Percentiles rank a stretch among this genome's conserved stretches.
Evolutionary conservation across 2,888 invertebrate species (phyloP).

Genomic region (Crepidodera aurea): DNA sequence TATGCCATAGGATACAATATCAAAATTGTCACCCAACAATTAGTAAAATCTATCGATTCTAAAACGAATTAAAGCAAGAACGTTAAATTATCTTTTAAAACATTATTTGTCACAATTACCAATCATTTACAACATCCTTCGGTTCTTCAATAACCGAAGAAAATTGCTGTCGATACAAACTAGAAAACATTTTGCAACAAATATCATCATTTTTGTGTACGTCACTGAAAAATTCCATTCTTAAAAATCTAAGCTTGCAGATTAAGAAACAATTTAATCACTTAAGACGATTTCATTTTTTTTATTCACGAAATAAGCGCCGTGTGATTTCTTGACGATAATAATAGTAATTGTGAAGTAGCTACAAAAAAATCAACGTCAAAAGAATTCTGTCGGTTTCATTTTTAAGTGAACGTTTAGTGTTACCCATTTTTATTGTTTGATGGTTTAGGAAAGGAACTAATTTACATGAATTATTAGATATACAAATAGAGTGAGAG

Average conservation of each 20-base stretch:
- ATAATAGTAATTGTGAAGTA: conserved; percentile 8
- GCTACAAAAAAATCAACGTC: too few relatives aligned
- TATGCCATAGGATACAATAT: too few relatives aligned
- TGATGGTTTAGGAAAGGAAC: background rate
- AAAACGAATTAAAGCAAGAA: too few relatives aligned
- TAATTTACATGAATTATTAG: background rate
- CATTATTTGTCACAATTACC: too few relatives aligned
- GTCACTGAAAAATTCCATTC: background rate
- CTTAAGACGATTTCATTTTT: background rate
- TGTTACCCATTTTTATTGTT: background rate
- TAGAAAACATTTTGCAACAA: too few relatives aligned
- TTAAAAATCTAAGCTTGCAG: background rate
- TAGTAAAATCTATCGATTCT: too few relatives aligned
- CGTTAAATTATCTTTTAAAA: too few relatives aligned
- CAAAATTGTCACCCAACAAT: too few relatives aligned
- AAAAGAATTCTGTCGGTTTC: background rate
- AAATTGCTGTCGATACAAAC: too few relatives aligned
- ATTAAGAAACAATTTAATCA: background rate
- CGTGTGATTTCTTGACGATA: background rate
- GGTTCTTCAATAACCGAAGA: too few relatives aligned
- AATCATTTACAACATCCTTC: too few relatives aligned
- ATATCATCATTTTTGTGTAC: too few relatives aligned
- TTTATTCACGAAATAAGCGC: background rate
- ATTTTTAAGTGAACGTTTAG: conserved; percentile 3
- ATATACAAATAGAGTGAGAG: background rate